Conservation (phyloP, 53 echinoderm and acorn worm species). For the Stichopus horrens region DNA sequence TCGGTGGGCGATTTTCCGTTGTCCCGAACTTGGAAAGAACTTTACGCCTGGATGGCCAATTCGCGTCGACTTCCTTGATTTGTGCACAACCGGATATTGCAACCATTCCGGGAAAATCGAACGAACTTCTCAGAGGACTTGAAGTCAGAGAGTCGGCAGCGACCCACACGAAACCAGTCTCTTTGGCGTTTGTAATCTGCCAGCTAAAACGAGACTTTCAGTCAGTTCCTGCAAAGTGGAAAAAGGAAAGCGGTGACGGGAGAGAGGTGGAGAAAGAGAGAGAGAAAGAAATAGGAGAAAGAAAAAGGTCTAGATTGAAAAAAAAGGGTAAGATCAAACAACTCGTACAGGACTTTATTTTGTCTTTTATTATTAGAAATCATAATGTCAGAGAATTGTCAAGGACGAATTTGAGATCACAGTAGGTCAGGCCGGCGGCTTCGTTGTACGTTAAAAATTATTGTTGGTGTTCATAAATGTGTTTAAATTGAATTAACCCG, state of each 20-base stretch:
- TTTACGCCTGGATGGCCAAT: constrained; percentile 8
- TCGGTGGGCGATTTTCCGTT: no score
- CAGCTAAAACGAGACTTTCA: not conserved
- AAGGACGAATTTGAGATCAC: no score
- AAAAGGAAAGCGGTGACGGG: not conserved
- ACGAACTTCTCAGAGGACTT: not conserved
- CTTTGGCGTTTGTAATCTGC: not conserved
- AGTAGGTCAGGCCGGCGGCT: no score
- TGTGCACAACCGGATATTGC: constrained; percentile 22
- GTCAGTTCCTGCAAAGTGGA: not conserved
- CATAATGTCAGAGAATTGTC: no score
- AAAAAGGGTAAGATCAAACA: not conserved
- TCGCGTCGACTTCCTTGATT: constrained; percentile 4
- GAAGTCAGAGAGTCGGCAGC: not conserved
- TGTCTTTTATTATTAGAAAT: no score
- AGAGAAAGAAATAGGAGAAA: no score
- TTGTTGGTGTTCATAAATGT: no score
- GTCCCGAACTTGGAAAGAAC: not conserved
- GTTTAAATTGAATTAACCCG: no score
- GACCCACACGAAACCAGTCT: not conserved
- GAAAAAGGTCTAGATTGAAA: no score
- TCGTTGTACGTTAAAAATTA: no score
- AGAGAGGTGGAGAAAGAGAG: not conserved
- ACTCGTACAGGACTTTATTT: not conserved
- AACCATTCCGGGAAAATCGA: constrained; percentile 23